Conservation (phyloP, 2,113 vertebrate species). For the Lagenorhynchus albirostris region DNA sequence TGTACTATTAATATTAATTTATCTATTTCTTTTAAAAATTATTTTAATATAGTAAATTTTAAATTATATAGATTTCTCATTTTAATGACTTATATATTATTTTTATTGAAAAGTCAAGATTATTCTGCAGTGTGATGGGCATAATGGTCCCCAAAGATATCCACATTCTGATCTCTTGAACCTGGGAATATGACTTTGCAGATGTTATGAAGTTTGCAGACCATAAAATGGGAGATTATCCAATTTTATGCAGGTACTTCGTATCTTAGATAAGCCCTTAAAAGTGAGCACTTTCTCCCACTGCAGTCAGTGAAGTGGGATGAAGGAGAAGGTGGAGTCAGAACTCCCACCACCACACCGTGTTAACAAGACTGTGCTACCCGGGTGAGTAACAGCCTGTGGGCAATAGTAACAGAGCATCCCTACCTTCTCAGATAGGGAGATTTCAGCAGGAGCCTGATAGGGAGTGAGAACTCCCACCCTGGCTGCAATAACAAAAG, state of each 20-base stretch:
- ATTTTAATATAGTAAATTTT: background rate
- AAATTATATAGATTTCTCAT: background rate
- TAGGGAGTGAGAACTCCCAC: background rate
- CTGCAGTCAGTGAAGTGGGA: background rate
- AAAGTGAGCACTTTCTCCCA: background rate
- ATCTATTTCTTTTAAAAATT: background rate
- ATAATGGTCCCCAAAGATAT: background rate
- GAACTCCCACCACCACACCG: accelerated
- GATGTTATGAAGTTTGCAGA: background rate
- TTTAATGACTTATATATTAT: background rate
- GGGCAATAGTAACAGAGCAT: background rate
- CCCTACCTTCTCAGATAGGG: no score
- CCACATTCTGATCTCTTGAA: background rate
- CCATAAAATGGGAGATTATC: background rate
- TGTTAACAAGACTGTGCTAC: background rate
- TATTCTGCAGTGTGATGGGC: background rate
- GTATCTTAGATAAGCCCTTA: background rate
- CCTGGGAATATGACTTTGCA: background rate
- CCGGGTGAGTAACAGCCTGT: background rate
- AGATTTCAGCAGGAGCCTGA: background rate
- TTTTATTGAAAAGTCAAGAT: background rate
- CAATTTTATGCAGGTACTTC: background rate
- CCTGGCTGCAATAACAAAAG: no score
- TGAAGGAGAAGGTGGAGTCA: background rate
- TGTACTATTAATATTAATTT: background rate